These are phyloP conservation scores for Paramormyrops kingsleyae DNA, from an alignment of 2,113 vertebrate genomes.

Conservation along the genomic window DNA sequence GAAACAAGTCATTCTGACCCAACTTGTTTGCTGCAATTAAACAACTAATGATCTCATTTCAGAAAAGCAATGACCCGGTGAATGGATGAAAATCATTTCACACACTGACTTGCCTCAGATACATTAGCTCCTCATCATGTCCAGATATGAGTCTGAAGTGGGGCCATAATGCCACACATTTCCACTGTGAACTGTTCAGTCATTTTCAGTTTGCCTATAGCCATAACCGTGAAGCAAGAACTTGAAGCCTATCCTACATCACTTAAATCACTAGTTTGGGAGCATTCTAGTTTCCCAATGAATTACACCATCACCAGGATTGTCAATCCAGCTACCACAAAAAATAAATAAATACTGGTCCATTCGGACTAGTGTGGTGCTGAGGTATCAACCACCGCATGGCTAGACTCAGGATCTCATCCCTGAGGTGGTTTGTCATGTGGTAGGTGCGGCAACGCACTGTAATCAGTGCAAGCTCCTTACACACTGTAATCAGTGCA, in stretches of 20 bases:
- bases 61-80: background rate
- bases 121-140: background rate
- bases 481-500: too few relatives aligned
- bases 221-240: background rate
- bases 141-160: background rate
- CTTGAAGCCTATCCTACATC: background rate
- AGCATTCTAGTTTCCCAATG: background rate
- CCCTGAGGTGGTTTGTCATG: too few relatives aligned
- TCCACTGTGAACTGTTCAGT: background rate
- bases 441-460: too few relatives aligned
- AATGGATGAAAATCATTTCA: background rate
- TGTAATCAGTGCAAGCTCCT: too few relatives aligned
- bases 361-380: too few relatives aligned
- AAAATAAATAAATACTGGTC: too few relatives aligned
- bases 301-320: background rate
- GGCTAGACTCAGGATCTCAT: too few relatives aligned
- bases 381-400: too few relatives aligned
- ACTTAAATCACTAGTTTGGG: background rate
- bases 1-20: slow-evolving; percentile 28
- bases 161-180: background rate
- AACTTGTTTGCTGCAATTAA: slow-evolving; percentile 20
- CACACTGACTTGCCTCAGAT: background rate
- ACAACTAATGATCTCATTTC: slow-evolving; percentile 33
- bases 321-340: too few relatives aligned
- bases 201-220: background rate